Percentiles rank a stretch among this genome's conserved stretches.
Evolutionary conservation across 2,113 vertebrate genomes (phyloP).

Genomic region (Triplophysa siluroides): DNA sequence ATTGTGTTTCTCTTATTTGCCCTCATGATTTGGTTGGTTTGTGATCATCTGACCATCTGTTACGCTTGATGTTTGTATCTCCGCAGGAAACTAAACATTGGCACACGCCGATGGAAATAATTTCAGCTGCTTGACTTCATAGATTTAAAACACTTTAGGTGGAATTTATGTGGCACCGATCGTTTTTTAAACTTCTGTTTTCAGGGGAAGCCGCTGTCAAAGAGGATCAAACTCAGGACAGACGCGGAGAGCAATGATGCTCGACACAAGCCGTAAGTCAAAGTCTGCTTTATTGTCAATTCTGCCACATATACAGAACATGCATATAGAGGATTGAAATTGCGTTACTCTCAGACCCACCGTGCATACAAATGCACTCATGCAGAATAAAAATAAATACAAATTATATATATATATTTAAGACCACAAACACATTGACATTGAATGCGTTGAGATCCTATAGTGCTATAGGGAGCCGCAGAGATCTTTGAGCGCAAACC

Average conservation of each 20-base stretch:
- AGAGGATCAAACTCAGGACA: slow-evolving; percentile 72
- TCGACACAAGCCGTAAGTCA: slow-evolving; percentile 72
- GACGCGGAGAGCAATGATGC: slow-evolving; percentile 71
- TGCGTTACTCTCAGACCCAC: too few species aligned
- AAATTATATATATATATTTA: too few species aligned
- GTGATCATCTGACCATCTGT: slow-evolving; percentile 12
- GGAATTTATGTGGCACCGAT: slow-evolving; percentile 17
- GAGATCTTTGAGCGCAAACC: too few species aligned
- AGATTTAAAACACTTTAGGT: background rate
- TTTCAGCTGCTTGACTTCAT: slow-evolving; percentile 6
- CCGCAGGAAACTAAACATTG: slow-evolving; percentile 3
- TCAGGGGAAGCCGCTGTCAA: slow-evolving; percentile 60
- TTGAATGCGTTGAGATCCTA: too few species aligned
- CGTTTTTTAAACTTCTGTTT: slow-evolving; percentile 33
- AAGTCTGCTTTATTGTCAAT: background rate
- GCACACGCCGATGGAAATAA: slow-evolving; percentile 2
- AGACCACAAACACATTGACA: too few species aligned
- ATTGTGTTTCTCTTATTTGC: slow-evolving; percentile 52
- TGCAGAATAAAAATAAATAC: too few species aligned
- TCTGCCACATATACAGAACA: too few species aligned
- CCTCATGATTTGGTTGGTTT: slow-evolving; percentile 40
- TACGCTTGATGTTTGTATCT: slow-evolving; percentile 26
- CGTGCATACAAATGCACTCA: too few species aligned
- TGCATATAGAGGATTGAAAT: too few species aligned
- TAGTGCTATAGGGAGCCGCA: too few species aligned